Evolutionary conservation across 2,797 vertebrate genomes (phyloP).

Genomic region (Microctenopoma stevenorrisi): DNA sequence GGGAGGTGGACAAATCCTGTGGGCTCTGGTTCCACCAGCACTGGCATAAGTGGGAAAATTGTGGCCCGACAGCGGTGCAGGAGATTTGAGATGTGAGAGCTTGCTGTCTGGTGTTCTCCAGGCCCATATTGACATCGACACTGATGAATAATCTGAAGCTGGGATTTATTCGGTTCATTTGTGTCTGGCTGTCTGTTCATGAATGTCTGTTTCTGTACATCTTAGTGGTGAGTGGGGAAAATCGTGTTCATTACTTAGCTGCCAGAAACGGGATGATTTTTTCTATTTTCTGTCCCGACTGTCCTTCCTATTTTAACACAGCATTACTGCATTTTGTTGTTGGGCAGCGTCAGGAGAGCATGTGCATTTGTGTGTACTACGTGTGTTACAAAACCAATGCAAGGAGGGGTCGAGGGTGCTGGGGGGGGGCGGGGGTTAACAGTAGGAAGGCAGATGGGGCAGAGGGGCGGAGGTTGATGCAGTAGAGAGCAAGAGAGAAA

Average conservation of each 20-base stretch:
- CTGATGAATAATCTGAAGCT: slow-evolving; percentile 41
- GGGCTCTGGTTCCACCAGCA: slow-evolving; percentile 49
- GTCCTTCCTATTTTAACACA: slow-evolving; percentile 53
- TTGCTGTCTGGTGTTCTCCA: slow-evolving; percentile 10
- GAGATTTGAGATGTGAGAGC: slow-evolving; percentile 22
- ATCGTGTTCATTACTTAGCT: slow-evolving; percentile 43
- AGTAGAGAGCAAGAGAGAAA: slow-evolving; percentile 68
- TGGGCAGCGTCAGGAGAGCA: slow-evolving; percentile 60
- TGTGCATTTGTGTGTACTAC: slow-evolving; percentile 65
- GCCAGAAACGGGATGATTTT: slow-evolving; percentile 43
- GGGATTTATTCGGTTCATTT: slow-evolving; percentile 39
- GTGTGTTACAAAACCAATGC: slow-evolving; percentile 59
- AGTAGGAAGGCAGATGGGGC: slow-evolving; percentile 81
- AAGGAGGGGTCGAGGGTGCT: slow-evolving; percentile 76
- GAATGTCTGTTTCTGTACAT: slow-evolving; percentile 27
- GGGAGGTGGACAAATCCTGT: slow-evolving; percentile 51
- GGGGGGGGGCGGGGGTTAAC: slow-evolving; percentile 60
- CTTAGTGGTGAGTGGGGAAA: slow-evolving; percentile 3
- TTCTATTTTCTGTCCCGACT: slow-evolving; percentile 60
- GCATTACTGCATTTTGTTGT: slow-evolving; percentile 34
- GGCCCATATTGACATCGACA: slow-evolving; percentile 31
- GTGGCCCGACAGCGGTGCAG: slow-evolving; percentile 48
- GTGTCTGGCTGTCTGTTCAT: slow-evolving; percentile 28
- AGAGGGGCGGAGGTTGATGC: slow-evolving; percentile 85
- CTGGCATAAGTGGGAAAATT: slow-evolving; percentile 38